Conservation (phyloP, 2,113 vertebrate genomes). For the Stegastes partitus region DNA sequence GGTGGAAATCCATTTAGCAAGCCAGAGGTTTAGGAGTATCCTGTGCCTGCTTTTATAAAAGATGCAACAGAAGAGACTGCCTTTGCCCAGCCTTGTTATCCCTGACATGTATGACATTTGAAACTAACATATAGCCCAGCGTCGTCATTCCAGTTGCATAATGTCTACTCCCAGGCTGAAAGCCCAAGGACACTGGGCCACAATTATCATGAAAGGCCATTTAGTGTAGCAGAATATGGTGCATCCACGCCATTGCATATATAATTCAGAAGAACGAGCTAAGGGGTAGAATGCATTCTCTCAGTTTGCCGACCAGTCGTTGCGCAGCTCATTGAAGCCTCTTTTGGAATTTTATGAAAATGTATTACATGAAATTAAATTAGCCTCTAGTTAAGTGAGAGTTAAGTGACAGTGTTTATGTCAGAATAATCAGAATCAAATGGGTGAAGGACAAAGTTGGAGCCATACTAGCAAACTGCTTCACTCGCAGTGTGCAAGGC, state of each 20-base stretch:
- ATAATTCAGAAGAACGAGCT: constrained; percentile 68
- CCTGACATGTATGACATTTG: constrained; percentile 78
- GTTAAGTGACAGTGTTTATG: constrained; percentile 26
- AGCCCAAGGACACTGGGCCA: constrained; percentile 74
- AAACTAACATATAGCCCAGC: constrained; percentile 67
- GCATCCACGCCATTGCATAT: constrained; percentile 59
- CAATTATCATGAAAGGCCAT: constrained; percentile 85
- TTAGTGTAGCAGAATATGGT: constrained; percentile 65
- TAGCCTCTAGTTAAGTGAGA: constrained; percentile 24
- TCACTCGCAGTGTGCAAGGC: neutral
- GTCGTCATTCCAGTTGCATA: constrained; percentile 78
- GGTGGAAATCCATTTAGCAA: constrained; percentile 32
- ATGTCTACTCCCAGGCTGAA: constrained; percentile 65
- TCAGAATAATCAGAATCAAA: constrained; percentile 32
- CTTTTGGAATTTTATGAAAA: constrained; percentile 36
- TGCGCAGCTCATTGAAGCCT: neutral
- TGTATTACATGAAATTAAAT: constrained; percentile 46
- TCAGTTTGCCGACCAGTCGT: constrained; percentile 20
- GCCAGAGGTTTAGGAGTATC: constrained; percentile 38
- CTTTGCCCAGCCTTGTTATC: constrained; percentile 57
- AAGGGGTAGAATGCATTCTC: constrained; percentile 64
- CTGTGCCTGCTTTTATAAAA: constrained; percentile 48
- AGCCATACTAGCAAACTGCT: constrained; percentile 12
- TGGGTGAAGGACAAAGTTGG: constrained; percentile 11
- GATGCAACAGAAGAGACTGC: constrained; percentile 38